Evolutionary conservation across 2,888 invertebrate species (phyloP), one percentile per base, ranked within the genome.

Genomic region (Eupithecia dodoneata): DNA sequence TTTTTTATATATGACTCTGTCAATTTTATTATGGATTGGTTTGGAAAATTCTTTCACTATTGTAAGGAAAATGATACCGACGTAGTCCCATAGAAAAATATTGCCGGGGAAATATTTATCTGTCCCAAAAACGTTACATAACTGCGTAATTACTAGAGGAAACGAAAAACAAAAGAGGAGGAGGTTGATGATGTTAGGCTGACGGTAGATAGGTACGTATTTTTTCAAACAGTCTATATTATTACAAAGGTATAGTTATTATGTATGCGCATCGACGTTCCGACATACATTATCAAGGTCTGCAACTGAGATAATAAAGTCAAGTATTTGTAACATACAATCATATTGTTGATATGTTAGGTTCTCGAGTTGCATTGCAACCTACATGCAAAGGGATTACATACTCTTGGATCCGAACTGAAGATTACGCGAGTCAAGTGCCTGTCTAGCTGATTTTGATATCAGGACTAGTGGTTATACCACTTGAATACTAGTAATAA

Each of bases 401-500:
- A 47, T 12, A 47, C 47, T 49, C 70, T 47, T 45, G 12, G 4
- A 12, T n/a, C 41, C 4, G 10, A 44, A 45, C n/a, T 69, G n/a
- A 45, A 45, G 67, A 69, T 69, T n/a, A 69, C 15, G 4, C 9
- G 55, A n/a, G 10, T n/a, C 45, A 45, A 69, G 67, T 69, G n/a
- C 44, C 45, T 69, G 45, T 69, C 67, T 69, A 15, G 15, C 4
- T 69, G n/a, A 69, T n/a, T 66, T 69, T 69, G n/a, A 69, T 69
- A n/a, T 7, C 42, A 42, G 30, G 12, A 63, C 63, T 63, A 9
- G 63, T 63, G 10, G 10, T 63, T 30, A 10, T 59, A 63, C 10
- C 12, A 30, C 63, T 30, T 63, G 30, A 63, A 63, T 63, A 63
- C 9, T 59, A 10, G 52, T 52, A 2, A 52, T 52, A 55, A 2